phyloP scores from a whole-genome alignment of 1,140 invertebrate species.

The Heterodera schachtii region DNA sequence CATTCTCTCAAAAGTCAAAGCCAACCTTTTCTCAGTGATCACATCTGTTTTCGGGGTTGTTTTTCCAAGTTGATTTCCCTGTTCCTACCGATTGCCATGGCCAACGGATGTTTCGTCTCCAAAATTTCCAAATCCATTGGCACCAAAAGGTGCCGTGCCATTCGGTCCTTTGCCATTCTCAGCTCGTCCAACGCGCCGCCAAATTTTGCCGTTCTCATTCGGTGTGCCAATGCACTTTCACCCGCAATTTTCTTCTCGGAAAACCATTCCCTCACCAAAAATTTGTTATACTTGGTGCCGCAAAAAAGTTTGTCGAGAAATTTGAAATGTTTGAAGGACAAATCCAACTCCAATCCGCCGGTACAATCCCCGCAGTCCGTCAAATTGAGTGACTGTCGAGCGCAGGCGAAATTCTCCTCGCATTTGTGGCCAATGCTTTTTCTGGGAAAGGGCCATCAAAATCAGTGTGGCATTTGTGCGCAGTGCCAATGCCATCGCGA shows the following conservation, averaged over 20 bases:
- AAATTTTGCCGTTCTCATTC: background rate
- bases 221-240: background rate
- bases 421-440: too few species aligned
- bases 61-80: background rate
- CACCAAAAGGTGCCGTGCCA: background rate
- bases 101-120: background rate
- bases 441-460: too few species aligned
- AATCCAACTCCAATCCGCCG: background rate
- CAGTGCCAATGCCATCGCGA: too few species aligned
- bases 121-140: background rate
- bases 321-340: background rate
- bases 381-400: too few species aligned
- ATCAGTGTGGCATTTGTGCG: too few species aligned
- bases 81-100: background rate
- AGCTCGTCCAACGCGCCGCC: background rate
- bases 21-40: too few species aligned
- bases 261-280: background rate
- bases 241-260: background rate
- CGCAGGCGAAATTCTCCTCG: too few species aligned
- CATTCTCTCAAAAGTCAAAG: too few species aligned
- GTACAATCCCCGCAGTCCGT: too few species aligned
- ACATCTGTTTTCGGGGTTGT: too few species aligned
- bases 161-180: background rate
- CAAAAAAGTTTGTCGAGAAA: background rate
- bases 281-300: too few species aligned